phyloP scores from a whole-genome alignment of 2,797 vertebrate genomes.

The Megaceryle alcyon region DNA sequence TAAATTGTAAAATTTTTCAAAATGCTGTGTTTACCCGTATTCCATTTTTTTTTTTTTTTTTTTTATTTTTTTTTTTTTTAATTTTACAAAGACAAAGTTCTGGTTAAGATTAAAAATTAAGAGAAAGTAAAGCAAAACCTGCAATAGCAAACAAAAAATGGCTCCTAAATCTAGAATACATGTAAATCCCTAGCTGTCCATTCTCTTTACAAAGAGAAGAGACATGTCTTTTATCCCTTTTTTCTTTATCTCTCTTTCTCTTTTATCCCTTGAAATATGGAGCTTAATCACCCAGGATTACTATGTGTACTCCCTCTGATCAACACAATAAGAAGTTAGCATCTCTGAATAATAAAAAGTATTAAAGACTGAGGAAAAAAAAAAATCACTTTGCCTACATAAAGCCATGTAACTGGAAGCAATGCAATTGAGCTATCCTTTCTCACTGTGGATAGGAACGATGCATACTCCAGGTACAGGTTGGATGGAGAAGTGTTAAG shows the following conservation, averaged over 20 bases:
- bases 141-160: not conserved
- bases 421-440: not conserved
- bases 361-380: not conserved
- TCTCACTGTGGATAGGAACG: not conserved
- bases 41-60: not conserved
- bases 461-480: not conserved
- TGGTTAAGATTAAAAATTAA: not conserved
- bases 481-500: not conserved
- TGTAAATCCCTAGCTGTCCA: not conserved
- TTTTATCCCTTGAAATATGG: conserved; percentile 1
- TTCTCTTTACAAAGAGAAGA: not conserved
- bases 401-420: not conserved
- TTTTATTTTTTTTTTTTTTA: not conserved
- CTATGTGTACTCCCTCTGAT: not conserved
- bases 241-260: not conserved
- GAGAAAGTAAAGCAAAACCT: not conserved
- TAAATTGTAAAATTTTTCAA: not conserved
- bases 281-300: not conserved
- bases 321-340: not conserved
- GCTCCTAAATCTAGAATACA: not conserved
- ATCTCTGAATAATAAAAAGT: not conserved
- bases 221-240: not conserved
- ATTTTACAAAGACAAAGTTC: not conserved
- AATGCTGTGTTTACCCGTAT: not conserved
- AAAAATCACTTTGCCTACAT: fast-evolving